Percentiles rank a stretch among this genome's conserved stretches.
phyloP scores from a whole-genome alignment of 1,140 invertebrate species.

The Cydia amplana region DNA sequence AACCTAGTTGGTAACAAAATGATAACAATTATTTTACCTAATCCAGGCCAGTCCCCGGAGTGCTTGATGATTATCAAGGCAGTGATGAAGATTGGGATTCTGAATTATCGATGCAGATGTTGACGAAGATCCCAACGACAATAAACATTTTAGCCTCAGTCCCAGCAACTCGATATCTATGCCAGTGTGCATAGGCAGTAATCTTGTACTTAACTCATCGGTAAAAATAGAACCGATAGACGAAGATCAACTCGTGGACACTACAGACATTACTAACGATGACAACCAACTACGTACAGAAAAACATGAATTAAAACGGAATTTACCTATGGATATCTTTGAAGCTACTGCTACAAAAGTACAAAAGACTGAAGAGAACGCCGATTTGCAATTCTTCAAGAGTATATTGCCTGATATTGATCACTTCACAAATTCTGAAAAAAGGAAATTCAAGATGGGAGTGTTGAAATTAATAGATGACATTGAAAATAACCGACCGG shows the following conservation, averaged over 20 bases:
- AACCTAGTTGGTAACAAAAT: not conserved
- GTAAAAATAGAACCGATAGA: constrained; percentile 29
- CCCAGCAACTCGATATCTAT: not conserved
- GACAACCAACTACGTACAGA: not conserved
- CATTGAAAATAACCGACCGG: constrained; percentile 35
- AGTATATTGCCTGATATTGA: constrained; percentile 52
- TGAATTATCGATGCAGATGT: constrained; percentile 9
- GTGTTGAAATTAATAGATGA: constrained; percentile 50
- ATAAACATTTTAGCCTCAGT: not conserved
- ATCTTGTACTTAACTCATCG: not conserved
- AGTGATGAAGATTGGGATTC: constrained; percentile 31
- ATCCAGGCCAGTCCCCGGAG: not conserved
- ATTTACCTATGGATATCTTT: constrained; percentile 29
- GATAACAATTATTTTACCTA: not conserved
- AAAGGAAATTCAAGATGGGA: constrained; percentile 50
- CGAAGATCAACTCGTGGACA: constrained; percentile 35
- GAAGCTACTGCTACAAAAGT: constrained; percentile 12
- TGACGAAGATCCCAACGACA: not conserved
- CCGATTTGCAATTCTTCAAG: constrained; percentile 54
- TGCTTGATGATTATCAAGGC: not conserved
- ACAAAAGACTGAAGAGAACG: constrained; percentile 38
- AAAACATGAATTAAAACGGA: constrained; percentile 38
- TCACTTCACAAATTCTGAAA: constrained; percentile 47
- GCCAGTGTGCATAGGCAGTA: not conserved
- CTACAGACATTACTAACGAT: not conserved